These are phyloP conservation scores for Macropus fuliginosus DNA, from an alignment of 2,797 vertebrate genomes.

Conservation along the genomic window DNA sequence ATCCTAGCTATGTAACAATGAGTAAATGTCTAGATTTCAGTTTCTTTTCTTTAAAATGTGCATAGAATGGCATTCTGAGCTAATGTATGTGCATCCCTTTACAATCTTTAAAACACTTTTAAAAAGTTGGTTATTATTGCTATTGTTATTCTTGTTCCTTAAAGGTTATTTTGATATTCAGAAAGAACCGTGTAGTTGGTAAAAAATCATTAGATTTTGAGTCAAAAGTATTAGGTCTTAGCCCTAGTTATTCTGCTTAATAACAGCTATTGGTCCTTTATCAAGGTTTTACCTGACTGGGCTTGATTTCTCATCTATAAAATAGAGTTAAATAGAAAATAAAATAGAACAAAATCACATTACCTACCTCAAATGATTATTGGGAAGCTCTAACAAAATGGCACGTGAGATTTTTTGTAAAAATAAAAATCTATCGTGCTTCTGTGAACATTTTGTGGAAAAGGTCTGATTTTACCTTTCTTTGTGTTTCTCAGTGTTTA, in stretches of 20 bases:
- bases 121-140: no score
- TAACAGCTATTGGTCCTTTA: background rate
- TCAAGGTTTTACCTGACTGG: background rate
- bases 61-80: no score
- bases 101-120: no score
- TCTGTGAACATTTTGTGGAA: no score
- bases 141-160: no score
- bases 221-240: background rate
- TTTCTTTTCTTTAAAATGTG: no score
- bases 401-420: no score
- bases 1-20: no score
- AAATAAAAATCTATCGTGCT: no score
- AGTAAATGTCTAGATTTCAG: no score
- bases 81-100: no score
- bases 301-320: background rate
- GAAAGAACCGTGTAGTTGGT: background rate
- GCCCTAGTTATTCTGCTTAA: accelerated
- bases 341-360: no score
- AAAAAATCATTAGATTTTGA: background rate
- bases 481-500: background rate
- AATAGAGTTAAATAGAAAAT: background rate
- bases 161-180: background rate
- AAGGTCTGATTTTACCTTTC: background rate
- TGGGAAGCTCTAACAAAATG: background rate
- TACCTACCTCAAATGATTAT: background rate